These are phyloP conservation scores for Quadriops clusia DNA, from an alignment of 2,888 invertebrate species.

Conservation along the genomic window DNA sequence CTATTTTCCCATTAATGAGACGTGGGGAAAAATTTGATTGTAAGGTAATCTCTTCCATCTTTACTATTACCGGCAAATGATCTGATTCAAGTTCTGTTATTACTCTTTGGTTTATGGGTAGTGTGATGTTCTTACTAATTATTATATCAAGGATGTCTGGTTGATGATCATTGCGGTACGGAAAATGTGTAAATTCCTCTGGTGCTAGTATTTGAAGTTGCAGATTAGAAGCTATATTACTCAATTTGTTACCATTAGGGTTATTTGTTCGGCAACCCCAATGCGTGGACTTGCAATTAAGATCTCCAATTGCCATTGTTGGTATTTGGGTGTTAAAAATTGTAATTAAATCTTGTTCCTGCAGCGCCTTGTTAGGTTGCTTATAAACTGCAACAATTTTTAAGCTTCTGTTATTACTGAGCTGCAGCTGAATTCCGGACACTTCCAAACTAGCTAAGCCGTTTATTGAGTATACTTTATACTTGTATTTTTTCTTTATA, in stretches of 20 bases:
- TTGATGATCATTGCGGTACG: not conserved
- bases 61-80: no score
- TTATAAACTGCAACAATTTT: no score
- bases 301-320: constrained; percentile 1
- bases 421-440: no score
- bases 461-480: not conserved
- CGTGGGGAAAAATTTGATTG: no score
- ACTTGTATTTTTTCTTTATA: constrained; percentile 2
- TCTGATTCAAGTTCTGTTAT: constrained; percentile 4
- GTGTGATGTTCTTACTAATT: not conserved
- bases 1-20: no score
- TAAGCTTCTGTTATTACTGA: no score
- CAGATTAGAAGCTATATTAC: constrained; percentile 1
- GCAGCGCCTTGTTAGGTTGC: constrained; percentile 2
- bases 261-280: constrained; percentile 8
- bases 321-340: not conserved
- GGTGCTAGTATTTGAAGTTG: constrained; percentile 1
- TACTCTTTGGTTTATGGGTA: constrained; percentile 3
- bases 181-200: constrained; percentile 2
- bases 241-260: constrained; percentile 1
- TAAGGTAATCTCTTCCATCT: no score
- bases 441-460: not conserved
- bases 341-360: not conserved
- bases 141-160: constrained; percentile 1
- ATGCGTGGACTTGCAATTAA: constrained; percentile 5